Base-by-base conservation (phyloP, 2,113 vertebrate species). In the Pluvianellus socialis region DNA sequence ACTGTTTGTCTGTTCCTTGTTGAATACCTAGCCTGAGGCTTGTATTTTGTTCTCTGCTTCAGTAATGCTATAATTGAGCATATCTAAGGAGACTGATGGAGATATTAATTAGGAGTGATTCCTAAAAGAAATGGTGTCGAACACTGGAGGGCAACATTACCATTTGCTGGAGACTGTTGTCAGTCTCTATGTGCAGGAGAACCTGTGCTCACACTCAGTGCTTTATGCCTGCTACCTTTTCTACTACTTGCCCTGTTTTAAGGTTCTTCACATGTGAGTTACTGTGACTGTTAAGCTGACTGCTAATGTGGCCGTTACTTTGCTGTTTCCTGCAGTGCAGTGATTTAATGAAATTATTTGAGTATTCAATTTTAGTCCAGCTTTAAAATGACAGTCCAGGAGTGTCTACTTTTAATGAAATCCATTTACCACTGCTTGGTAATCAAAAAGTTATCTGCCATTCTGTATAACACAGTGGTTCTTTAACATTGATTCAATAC, bases 61-160 rank as follows among this genome's bases (percentile, higher is more conserved):
- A 91, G 38, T 92, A 89, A 28, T 76, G 77, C 72, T 95, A 90
- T 90, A 94, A 92, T 70, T 93, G 90, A 92, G 62, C 70, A 66
- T 82, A 45, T 93, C 77, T 75, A 65, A 94, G 71, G 77, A 91
- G 77, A 75, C 56, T 91, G 93, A 85, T 87, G 79, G 87, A 86
- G 74, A 58, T 96, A 87, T 6, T 93, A 94, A 94, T 95, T 92
- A 73, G 71, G 71, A 86, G 17, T 61, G 86, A 94, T 87, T 91
- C 52, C 49, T 84, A 81, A 90, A 95, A 85, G 77, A 85, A 96
- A 35, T 73, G 4, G 49, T 72, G 33, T 85, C 90, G 80, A 90
- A 96, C 93, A 91, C 89, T 91, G 95, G 84, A 94, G 93, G 91
- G 89, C 93, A 96, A 96, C 89, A 38, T 91, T 71, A 81, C 76